These are phyloP conservation scores for Augiades crinisus DNA, from an alignment of 2,888 invertebrate genomes.

Conservation along the genomic window DNA sequence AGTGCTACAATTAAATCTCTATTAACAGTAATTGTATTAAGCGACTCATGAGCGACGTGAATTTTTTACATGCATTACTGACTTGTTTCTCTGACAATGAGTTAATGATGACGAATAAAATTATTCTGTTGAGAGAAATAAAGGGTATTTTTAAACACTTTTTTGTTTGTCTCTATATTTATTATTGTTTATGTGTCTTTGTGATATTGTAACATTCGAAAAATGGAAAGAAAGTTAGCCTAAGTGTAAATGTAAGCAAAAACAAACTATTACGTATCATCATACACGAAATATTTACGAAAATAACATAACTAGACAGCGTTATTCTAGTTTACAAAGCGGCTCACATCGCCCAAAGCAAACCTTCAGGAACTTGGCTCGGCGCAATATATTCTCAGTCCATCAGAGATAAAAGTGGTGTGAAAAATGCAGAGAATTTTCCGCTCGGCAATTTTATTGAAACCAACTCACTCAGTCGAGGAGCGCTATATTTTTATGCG, in stretches of 20 bases:
- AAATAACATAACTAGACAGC: background rate
- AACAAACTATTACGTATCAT: no score
- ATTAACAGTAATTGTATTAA: conserved; percentile 6
- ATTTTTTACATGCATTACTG: background rate
- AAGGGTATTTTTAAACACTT: no score
- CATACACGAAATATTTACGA: background rate
- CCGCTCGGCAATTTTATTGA: conserved; percentile 16
- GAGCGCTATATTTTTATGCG: conserved; percentile 42
- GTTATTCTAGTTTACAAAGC: background rate
- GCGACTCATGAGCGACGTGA: conserved; percentile 1
- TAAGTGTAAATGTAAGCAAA: no score
- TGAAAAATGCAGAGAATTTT: conserved; percentile 19
- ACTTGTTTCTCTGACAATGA: background rate
- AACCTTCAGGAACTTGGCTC: background rate
- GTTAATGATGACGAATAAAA: no score
- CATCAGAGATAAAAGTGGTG: conserved; percentile 11
- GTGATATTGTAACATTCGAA: no score
- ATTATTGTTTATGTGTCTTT: no score
- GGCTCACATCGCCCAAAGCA: background rate
- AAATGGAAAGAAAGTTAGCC: no score
- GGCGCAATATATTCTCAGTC: conserved; percentile 9
- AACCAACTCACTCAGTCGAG: conserved; percentile 17
- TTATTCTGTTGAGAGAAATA: no score
- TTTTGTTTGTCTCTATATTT: no score
- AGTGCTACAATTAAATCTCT: conserved; percentile 4